Conservation (phyloP, 1,140 invertebrate species). For the Notospermus geniculatus region DNA sequence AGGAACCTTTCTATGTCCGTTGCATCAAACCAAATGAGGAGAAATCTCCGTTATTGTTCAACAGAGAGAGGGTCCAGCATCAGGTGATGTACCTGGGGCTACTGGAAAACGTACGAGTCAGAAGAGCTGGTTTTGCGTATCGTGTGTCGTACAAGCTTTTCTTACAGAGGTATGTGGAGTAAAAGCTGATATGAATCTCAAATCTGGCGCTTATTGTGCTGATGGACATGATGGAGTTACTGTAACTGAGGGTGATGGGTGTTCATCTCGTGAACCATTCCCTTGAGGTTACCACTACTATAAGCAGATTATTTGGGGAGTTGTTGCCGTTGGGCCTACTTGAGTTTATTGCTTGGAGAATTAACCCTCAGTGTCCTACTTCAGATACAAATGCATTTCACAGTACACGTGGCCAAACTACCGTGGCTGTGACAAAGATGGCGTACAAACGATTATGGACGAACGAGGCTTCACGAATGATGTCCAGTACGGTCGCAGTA, state of each 20-base stretch:
- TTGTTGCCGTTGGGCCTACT: too few relatives aligned
- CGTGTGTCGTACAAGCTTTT: slow-evolving; percentile 87
- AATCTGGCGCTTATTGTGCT: too few relatives aligned
- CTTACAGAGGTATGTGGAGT: slow-evolving; percentile 63
- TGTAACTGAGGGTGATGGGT: too few relatives aligned
- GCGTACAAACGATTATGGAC: slow-evolving; percentile 76
- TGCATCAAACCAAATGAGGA: slow-evolving; percentile 93
- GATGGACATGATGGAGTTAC: too few relatives aligned
- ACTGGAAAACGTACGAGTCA: slow-evolving; percentile 89
- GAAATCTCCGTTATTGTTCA: slow-evolving; percentile 79
- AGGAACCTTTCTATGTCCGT: slow-evolving; percentile 93
- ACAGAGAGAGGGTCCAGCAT: slow-evolving; percentile 76
- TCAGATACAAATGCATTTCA: slow-evolving; percentile 93
- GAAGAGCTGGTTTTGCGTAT: slow-evolving; percentile 90
- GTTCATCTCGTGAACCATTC: too few relatives aligned
- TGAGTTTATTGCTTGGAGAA: too few relatives aligned
- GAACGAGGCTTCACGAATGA: slow-evolving; percentile 77
- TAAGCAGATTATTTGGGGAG: too few relatives aligned
- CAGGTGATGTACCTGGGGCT: slow-evolving; percentile 82
- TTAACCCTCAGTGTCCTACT: slow-evolving; percentile 33
- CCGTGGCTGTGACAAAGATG: slow-evolving; percentile 74
- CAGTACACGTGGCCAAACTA: slow-evolving; percentile 94
- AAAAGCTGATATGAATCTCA: too few relatives aligned
- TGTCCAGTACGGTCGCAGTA: slow-evolving; percentile 90
- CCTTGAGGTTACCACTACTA: too few relatives aligned